phyloP scores from a whole-genome alignment of 2,888 invertebrate genomes.

The Volucella inanis region DNA sequence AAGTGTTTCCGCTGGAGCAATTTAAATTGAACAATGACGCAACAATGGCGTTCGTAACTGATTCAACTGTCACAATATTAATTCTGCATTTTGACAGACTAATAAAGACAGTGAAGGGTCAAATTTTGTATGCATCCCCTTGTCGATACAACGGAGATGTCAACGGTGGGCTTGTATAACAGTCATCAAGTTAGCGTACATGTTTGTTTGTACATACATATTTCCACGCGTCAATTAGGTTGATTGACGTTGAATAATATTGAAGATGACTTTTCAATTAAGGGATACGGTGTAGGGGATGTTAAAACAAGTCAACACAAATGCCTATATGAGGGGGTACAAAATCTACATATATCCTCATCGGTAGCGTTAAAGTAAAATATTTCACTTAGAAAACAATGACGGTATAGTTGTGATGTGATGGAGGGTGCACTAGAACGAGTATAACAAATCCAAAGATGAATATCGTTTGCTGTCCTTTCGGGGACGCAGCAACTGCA shows the following conservation, averaged over 20 bases:
- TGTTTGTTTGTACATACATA: too few species aligned
- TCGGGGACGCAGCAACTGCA: conserved; percentile 10
- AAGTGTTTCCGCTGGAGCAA: conserved; percentile 70
- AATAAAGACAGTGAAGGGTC: conserved; percentile 13
- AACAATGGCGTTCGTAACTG: conserved; percentile 40
- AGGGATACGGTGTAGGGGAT: conserved; percentile 20
- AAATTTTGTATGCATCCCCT: background rate
- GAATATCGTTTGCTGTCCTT: conserved; percentile 28
- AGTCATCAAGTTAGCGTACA: conserved; percentile 51
- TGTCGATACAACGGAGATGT: conserved; percentile 51
- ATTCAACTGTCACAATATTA: conserved; percentile 52
- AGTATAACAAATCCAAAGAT: conserved; percentile 34
- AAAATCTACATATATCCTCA: conserved; percentile 32
- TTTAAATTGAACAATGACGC: conserved; percentile 62
- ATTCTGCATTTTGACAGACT: conserved; percentile 45
- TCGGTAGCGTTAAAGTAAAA: conserved; percentile 34
- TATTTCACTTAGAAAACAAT: conserved; percentile 54
- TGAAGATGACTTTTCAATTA: conserved; percentile 73
- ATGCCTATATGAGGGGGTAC: background rate
- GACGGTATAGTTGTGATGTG: conserved; percentile 14
- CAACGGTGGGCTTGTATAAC: conserved; percentile 65
- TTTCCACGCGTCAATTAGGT: conserved; percentile 50
- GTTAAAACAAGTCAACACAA: background rate
- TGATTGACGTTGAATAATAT: conserved; percentile 57
- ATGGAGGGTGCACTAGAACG: conserved; percentile 13